A percentile compares a stretch with the other conserved stretches of the same genome.
These are phyloP conservation scores for Linnaemya vulpina DNA, from an alignment of 2,888 invertebrate genomes.

Conservation along the genomic window DNA sequence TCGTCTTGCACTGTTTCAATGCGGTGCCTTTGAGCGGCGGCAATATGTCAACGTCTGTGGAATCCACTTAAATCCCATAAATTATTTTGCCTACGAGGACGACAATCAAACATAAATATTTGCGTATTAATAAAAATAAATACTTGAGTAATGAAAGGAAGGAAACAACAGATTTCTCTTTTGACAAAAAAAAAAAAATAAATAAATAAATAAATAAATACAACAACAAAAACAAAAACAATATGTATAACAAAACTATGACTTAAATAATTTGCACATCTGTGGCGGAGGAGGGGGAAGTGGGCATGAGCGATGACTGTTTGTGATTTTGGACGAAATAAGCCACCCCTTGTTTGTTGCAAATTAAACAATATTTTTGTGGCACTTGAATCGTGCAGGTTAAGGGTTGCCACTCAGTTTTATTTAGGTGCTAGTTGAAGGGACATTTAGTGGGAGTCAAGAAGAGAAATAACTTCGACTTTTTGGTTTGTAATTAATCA, in stretches of 20 bases:
- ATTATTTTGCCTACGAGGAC: constrained; percentile 41
- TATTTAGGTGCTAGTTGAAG: not conserved
- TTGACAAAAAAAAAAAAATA: constrained; percentile 7
- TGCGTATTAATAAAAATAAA: constrained; percentile 65
- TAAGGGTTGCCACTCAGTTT: constrained; percentile 27
- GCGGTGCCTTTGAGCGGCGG: constrained; percentile 14
- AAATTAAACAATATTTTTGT: constrained; percentile 1
- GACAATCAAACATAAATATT: constrained; percentile 61
- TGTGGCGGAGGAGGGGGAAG: constrained; percentile 19
- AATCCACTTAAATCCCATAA: constrained; percentile 57
- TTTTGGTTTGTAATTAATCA: too few species aligned
- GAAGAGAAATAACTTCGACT: too few species aligned
- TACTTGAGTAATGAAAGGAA: constrained; percentile 50
- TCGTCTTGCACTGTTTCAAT: not conserved
- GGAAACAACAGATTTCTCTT: constrained; percentile 35
- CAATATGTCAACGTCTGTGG: constrained; percentile 37
- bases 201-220: too few species aligned
- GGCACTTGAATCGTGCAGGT: not conserved
- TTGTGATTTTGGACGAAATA: not conserved
- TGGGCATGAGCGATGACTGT: not conserved
- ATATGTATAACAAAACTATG: too few species aligned
- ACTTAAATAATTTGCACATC: constrained; percentile 56
- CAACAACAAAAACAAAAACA: too few species aligned
- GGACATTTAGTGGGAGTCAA: not conserved
- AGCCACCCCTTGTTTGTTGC: constrained; percentile 5